Evolutionary conservation across 2,888 invertebrate species (phyloP), one percentile per base, ranked within the genome.

Genomic region (Andrena dorsata): DNA sequence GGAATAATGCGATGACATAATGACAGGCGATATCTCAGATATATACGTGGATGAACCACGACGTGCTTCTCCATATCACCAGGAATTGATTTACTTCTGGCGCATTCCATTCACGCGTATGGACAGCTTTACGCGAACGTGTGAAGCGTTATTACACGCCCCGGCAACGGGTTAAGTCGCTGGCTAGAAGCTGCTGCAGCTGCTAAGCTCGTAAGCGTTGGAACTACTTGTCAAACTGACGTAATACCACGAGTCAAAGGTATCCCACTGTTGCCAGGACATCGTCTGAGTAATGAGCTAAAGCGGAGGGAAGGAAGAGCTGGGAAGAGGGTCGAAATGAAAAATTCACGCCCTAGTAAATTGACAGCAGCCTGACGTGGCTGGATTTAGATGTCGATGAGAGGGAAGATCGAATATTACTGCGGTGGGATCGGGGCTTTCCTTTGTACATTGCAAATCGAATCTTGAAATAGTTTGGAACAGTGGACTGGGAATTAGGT

Each of bases 61-160:
- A 64, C 65, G 53, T 74, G 76, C 64, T 61, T 28, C 64, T 47
- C 49, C 20, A 41, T 58, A 65, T 84, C 65, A 73, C 73, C 32
- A 76, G 30, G 32, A 83, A 78, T 72, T 84, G 81, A 84, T 87
- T 80, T 84, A 82, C 35, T 58, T 23, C 2, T 16, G 13, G 7
- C 23, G 68, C 60, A 60, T 65, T 32, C n/a, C 41, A 63, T 8
- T 23, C 30, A 13, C 16, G 51, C 53, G 66, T 47, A 41, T 49
- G 64, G 66, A 65, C 81, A 83, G 70, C 61, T 80, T 87, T 80
- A 80, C 53, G 72, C 53, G 69, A 13, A n/a, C 66, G 64, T 66
- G 72, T 80, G 66, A 81, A 84, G 63, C 68, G 47, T 58, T 60
- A 71, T 76, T 68, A 76, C 10, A 23, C 61, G 51, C 28, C 10